Base-by-base conservation (phyloP, 1,140 invertebrate species). In the Penaeus indicus region DNA sequence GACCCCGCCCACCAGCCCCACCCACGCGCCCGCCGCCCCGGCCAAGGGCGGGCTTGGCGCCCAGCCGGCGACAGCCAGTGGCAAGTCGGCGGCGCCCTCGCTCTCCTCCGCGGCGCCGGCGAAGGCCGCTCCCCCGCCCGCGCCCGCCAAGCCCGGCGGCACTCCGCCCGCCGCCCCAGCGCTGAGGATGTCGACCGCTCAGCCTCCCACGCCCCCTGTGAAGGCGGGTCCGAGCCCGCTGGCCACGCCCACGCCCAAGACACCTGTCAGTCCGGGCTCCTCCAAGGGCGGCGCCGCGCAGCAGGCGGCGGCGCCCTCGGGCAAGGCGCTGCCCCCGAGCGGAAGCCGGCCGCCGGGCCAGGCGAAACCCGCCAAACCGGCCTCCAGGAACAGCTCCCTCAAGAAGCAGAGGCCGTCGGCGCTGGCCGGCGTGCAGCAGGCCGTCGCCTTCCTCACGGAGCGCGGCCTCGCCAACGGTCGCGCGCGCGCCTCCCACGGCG, bases 1-100 rank as follows among this genome's bases (percentile, higher is more conserved):
- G 63, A 88, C 86, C 61, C 86, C 86, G 77, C 86, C 86, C 81
- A 88, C 86, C 25, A 88, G 86, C 62, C 86, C 86, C 86, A 83
- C 86, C 86, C 86, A 88, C 64, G 77, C 80, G 62, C 80, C 86
- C 60, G 63, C 67, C 80, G 32, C 86, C 22, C 84, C 83, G 27
- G 78, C 72, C 38, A 63, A 47, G 63, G 42, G 54, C 62, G 63
- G 86, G 60, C 47, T 60, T 27, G 47, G n/a, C 89, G 72, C 54
- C 89, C 80, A 86, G 78, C 69, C 84, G 60, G 69, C 82, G 79
- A 18, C 79, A 61, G 42, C 78, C 61, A 72, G 67, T 81, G 83
- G 80, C 81, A 83, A 83, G 80, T 62, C 54, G 47, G 81, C 25
- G 47, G 81, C 25, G 86, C 81, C 86, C 54, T 47, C 86, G 42